Conservation (phyloP, 92 coral and sea anemone species). For the Anthopleura xanthogrammica region DNA sequence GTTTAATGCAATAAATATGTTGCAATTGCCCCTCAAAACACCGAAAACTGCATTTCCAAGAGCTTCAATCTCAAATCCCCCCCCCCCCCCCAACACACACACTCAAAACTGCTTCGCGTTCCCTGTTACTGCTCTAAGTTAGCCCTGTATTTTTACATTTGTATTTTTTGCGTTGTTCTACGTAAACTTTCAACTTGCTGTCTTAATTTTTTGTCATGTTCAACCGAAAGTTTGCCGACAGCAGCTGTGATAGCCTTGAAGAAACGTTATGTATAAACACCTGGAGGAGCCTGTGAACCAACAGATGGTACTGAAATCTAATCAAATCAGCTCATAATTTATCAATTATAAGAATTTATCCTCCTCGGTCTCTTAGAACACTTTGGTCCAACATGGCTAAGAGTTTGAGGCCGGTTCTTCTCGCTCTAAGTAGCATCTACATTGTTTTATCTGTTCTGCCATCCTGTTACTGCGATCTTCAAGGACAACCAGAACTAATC, state of each 20-base stretch:
- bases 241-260: not conserved
- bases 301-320: not conserved
- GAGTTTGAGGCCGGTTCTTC: not conserved
- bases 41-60: too few relatives aligned
- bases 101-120: too few relatives aligned
- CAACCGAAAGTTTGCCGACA: too few relatives aligned
- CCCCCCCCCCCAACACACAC: too few relatives aligned
- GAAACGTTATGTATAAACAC: not conserved
- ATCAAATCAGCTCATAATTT: not conserved
- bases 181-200: too few relatives aligned
- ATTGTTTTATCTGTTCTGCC: conserved; percentile 1
- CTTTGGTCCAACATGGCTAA: conserved; percentile 5
- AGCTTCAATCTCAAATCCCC: too few relatives aligned
- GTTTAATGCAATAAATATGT: too few relatives aligned
- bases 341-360: not conserved
- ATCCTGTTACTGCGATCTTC: conserved; percentile 11
- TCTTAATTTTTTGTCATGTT: not conserved
- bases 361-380: not conserved
- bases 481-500: conserved; percentile 58
- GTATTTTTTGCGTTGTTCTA: too few relatives aligned
- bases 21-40: too few relatives aligned
- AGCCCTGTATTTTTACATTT: too few relatives aligned
- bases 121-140: too few relatives aligned
- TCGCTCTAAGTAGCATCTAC: not conserved
- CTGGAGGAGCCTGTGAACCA: not conserved